Conservation (phyloP, 53 echinoderm and acorn worm species). For the Mesocentrotus franciscanus region DNA sequence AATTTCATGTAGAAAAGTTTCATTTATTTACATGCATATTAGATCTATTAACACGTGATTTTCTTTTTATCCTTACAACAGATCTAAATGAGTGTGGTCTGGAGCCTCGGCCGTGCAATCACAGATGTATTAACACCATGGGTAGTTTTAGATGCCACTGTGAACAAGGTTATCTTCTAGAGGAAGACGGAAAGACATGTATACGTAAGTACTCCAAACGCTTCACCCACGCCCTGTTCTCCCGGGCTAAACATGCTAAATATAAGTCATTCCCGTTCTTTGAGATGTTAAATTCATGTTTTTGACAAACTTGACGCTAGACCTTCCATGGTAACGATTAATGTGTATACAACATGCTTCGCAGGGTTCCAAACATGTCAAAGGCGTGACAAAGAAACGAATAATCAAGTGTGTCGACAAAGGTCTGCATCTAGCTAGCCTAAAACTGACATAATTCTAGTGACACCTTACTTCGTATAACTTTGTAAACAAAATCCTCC, state of each 20-base stretch:
- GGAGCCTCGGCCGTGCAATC: slow-evolving; percentile 74
- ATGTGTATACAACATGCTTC: not conserved
- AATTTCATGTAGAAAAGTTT: too few species aligned
- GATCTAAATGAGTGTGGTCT: slow-evolving; percentile 79
- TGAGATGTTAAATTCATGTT: not conserved
- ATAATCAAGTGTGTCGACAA: not conserved
- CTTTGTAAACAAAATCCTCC: not conserved
- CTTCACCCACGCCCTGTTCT: not conserved
- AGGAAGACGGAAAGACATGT: slow-evolving; percentile 72
- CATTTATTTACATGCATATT: too few species aligned
- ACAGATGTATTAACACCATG: slow-evolving; percentile 71
- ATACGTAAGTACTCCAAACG: slow-evolving; percentile 65
- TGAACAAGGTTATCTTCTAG: slow-evolving; percentile 67
- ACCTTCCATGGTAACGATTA: not conserved
- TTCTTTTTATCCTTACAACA: slow-evolving; percentile 14
- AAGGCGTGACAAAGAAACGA: not conserved
- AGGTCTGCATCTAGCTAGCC: not conserved
- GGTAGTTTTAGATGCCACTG: slow-evolving; percentile 75
- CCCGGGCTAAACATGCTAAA: not conserved
- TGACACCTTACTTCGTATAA: not conserved
- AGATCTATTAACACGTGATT: not conserved
- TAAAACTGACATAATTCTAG: not conserved
- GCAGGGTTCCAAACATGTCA: not conserved
- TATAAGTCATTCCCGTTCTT: not conserved
- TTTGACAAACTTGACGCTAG: not conserved